These are phyloP conservation scores for Keiferia lycopersicella DNA, from an alignment of 2,888 invertebrate genomes.

Conservation along the genomic window DNA sequence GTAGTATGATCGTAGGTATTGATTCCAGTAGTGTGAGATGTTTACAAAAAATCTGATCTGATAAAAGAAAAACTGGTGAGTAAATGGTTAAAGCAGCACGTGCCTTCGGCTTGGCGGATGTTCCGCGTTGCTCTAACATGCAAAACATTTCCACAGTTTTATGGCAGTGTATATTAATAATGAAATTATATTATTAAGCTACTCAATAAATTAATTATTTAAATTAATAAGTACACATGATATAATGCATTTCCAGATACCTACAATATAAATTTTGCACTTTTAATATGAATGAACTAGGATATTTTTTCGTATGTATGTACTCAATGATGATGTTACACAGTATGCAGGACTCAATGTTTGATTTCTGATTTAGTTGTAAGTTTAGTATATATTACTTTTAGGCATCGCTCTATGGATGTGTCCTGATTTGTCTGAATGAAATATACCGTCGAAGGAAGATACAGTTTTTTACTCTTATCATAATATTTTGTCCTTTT, in stretches of 20 bases:
- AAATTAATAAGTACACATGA: neutral
- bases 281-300: conserved; percentile 3
- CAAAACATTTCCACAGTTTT: neutral
- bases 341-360: neutral
- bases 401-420: conserved; percentile 1
- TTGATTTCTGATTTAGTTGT: conserved; percentile 8
- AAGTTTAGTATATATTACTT: conserved; percentile 7
- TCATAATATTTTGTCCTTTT: neutral
- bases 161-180: neutral
- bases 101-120: too few species aligned
- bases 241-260: neutral
- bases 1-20: neutral
- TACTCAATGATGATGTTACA: neutral
- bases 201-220: neutral
- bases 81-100: too few species aligned
- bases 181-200: neutral
- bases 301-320: conserved; percentile 4
- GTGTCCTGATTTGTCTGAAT: conserved; percentile 9
- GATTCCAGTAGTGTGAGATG: too few species aligned
- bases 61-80: neutral
- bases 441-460: neutral
- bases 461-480: neutral
- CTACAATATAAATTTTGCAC: conserved; percentile 2
- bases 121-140: too few species aligned
- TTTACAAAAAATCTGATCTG: neutral